Evolutionary conservation across 53 echinoderm and acorn worm species (phyloP), one percentile per base, ranked within the genome.

Genomic region (Luidia sarsii): DNA sequence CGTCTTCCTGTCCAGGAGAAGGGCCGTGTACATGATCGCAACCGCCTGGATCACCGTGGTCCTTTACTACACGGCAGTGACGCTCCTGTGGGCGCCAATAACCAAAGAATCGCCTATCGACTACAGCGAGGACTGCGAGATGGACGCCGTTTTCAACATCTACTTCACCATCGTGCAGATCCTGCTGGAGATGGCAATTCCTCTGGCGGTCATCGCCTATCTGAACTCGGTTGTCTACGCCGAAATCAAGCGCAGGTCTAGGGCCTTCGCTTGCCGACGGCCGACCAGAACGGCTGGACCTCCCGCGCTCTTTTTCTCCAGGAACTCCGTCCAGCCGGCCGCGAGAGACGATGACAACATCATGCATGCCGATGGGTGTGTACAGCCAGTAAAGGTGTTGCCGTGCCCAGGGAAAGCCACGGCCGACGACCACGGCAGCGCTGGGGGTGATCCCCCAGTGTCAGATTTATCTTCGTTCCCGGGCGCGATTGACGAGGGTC

Each of bases 171-270:
- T 86, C 9, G 22, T 86, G 1, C 64, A 67, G 3, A 75, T 82
- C 39, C 16, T 75, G 36, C 21, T 91, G 0, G 88, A 90, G 35
- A 90, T 94, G 30, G 57, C 87, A 0, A 29, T 94, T 4, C 94
- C 94, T 1, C 81, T 90, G n/a, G 19, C 48, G 0, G 64, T 87
- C 33, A 70, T 94, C 4, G 21, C 84, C 0, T 37, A 36, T 71
- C 55, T 94, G 3, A 90, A 94, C 48, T 15, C 61, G 5, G 29
- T 62, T 22, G 82, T 94, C 3, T 94, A 79, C 62, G 48, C 57
- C 28, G 57, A 57, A 57, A 57, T 57, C 19, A 57, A 57, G 28
- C 57, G 57, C 19, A 20, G 57, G 27, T 24, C 57, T 24, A 23
- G 27, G 5, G 57, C 23, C 10, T 57, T 57, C 4, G 3, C n/a